Evolutionary conservation across 1,140 invertebrate species (phyloP).

Genomic region (Archivesica marissinica): DNA sequence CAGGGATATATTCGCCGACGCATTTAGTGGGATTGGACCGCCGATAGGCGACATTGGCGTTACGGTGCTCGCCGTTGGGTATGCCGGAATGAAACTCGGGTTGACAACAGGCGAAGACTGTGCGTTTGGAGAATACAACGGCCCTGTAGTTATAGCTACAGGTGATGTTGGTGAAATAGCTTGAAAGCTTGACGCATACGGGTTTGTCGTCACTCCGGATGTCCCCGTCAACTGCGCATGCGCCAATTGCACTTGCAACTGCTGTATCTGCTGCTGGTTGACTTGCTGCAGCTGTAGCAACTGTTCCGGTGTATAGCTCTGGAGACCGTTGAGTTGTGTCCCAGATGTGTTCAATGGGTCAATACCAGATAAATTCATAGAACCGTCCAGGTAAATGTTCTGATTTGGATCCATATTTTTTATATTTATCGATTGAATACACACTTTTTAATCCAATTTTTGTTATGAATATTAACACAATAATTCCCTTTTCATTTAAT

Average conservation of each 20-base stretch:
- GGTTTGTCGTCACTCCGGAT: conserved; percentile 36
- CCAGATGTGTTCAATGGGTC: neutral
- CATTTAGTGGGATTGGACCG: conserved; percentile 1
- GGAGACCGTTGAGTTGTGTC: conserved; percentile 39
- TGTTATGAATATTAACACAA: neutral
- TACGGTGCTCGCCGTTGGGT: neutral
- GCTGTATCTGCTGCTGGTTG: conserved; percentile 63
- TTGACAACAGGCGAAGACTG: conserved; percentile 3
- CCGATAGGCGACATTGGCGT: neutral
- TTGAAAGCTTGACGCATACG: conserved; percentile 6
- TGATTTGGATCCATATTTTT: conserved; percentile 3
- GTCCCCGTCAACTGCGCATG: conserved; percentile 48
- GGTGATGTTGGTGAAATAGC: conserved; percentile 24
- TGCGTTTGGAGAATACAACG: conserved; percentile 25
- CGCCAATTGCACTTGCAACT: conserved; percentile 61
- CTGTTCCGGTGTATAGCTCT: conserved; percentile 45
- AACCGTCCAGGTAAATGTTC: conserved; percentile 29
- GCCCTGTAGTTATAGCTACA: conserved; percentile 1
- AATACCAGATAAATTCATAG: neutral
- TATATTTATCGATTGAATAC: neutral
- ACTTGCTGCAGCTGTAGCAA: conserved; percentile 36
- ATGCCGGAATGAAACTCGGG: conserved; percentile 14
- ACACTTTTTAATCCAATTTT: neutral
- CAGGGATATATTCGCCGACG: conserved; percentile 1
- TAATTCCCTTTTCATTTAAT: neutral